These are phyloP conservation scores for Glandiceps talaboti DNA, from an alignment of 53 echinoderm and acorn worm genomes.

Conservation along the genomic window DNA sequence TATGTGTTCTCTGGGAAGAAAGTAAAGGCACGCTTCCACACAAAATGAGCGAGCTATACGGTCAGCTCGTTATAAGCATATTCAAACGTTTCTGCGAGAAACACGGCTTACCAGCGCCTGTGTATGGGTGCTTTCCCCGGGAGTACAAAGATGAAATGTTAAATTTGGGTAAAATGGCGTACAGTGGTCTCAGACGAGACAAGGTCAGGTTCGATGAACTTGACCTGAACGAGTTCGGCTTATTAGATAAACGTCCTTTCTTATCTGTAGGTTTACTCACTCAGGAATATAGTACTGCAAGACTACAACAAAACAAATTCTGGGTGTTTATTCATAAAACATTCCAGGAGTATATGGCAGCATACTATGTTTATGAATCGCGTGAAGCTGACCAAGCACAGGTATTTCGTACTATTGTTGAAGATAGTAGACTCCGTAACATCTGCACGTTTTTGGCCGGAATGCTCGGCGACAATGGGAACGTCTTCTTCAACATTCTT, in stretches of 20 bases:
- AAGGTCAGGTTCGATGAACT: neutral
- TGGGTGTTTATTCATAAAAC: neutral
- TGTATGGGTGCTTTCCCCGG: no score
- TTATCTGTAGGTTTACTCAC: neutral
- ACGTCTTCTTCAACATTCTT: neutral
- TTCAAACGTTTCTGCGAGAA: no score
- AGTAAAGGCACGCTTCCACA: no score
- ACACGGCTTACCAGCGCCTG: no score
- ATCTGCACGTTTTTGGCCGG: neutral
- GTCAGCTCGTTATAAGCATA: no score
- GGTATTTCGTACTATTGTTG: neutral
- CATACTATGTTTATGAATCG: neutral
- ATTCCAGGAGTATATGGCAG: neutral
- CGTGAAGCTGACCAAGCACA: neutral
- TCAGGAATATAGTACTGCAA: neutral
- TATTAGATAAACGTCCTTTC: neutral
- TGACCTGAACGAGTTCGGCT: neutral
- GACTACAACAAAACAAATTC: neutral
- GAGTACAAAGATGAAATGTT: no score
- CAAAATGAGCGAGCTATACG: no score
- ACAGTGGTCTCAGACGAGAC: neutral
- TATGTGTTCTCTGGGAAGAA: no score
- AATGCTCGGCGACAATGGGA: neutral
- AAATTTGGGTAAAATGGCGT: neutral
- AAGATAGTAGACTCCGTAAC: neutral